Percentiles rank a stretch among this genome's conserved stretches.
These are phyloP conservation scores for Nesidiocoris tenuis DNA, from an alignment of 2,888 invertebrate genomes.

Conservation along the genomic window DNA sequence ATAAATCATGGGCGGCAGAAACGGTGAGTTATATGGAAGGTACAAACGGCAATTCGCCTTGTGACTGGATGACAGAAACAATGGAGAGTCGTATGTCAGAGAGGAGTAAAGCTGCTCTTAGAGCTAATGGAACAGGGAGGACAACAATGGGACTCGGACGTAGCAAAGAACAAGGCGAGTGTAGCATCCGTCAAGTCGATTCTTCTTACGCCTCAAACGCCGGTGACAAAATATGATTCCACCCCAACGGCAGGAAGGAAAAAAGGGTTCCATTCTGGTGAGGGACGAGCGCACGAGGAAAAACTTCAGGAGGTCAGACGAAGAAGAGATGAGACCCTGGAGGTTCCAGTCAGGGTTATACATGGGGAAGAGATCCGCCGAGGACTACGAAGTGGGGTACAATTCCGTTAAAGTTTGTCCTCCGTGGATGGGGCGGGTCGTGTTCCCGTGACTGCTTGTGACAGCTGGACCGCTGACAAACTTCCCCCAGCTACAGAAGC, in stretches of 20 bases:
- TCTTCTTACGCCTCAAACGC: slow-evolving; percentile 29
- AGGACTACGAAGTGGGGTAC: slow-evolving; percentile 12
- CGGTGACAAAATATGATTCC: slow-evolving; percentile 29
- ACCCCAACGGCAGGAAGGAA: neutral
- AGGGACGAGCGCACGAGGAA: slow-evolving; percentile 10
- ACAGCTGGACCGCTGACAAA: slow-evolving; percentile 39
- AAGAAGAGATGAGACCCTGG: neutral
- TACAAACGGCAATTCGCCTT: neutral
- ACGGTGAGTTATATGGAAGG: neutral
- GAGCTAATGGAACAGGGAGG: slow-evolving; percentile 22
- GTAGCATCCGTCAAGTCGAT: slow-evolving; percentile 31
- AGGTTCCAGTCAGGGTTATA: neutral
- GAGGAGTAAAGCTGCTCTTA: slow-evolving; percentile 9
- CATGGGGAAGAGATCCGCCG: neutral
- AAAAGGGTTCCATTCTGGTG: slow-evolving; percentile 2
- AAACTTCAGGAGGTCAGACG: slow-evolving; percentile 1
- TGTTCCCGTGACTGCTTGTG: slow-evolving; percentile 28
- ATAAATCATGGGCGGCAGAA: neutral
- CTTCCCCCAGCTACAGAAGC: slow-evolving; percentile 15
- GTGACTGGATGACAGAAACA: neutral
- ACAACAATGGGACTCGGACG: slow-evolving; percentile 1
- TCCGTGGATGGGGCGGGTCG: slow-evolving; percentile 2
- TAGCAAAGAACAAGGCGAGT: slow-evolving; percentile 25
- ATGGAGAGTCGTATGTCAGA: neutral
- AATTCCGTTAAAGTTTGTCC: slow-evolving; percentile 36